Percentiles rank a stretch among this genome's conserved stretches.
These are phyloP conservation scores for Ptiloglossa arizonensis DNA, from an alignment of 1,140 invertebrate genomes.

Conservation along the genomic window DNA sequence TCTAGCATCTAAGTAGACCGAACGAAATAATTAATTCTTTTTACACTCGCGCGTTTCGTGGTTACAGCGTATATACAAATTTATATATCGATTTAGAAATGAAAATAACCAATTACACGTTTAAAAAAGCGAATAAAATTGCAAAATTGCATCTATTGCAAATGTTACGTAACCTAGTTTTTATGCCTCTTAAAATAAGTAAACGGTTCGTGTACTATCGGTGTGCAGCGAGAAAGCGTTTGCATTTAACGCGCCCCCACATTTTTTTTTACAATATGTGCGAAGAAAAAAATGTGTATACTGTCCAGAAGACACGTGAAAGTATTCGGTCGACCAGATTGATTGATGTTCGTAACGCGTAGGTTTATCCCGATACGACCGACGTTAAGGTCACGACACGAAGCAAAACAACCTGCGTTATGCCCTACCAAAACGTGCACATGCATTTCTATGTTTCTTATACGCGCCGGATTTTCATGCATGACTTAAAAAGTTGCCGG, in stretches of 20 bases:
- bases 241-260: neutral
- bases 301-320: neutral
- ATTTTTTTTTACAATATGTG: neutral
- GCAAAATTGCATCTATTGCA: neutral
- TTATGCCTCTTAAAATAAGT: neutral
- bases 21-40: neutral
- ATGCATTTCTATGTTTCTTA: neutral
- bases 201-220: neutral
- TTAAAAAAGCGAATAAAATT: neutral
- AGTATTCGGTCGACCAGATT: neutral
- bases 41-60: neutral
- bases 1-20: neutral
- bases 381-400: neutral
- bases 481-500: neutral
- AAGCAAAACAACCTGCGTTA: neutral
- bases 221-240: neutral
- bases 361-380: neutral
- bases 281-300: neutral
- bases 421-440: neutral
- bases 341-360: neutral
- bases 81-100: neutral
- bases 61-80: neutral
- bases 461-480: neutral
- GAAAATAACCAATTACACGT: no score
- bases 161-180: conserved; percentile 27